These are phyloP conservation scores for Palloptera scutellata DNA, from an alignment of 2,888 invertebrate genomes.

Conservation along the genomic window DNA sequence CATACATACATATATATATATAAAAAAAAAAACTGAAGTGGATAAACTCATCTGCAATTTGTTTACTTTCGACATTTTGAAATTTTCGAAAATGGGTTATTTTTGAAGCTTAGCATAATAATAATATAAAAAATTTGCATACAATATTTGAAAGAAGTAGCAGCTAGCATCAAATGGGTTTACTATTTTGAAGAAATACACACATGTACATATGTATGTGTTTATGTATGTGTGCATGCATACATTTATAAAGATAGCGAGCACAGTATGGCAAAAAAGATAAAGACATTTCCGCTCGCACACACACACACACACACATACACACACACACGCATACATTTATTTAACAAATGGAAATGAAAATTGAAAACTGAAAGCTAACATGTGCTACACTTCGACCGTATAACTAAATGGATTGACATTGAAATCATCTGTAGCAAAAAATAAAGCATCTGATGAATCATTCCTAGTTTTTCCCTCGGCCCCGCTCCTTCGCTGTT, in stretches of 20 bases:
- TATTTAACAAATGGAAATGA: constrained; percentile 14
- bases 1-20: too few relatives aligned
- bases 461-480: too few relatives aligned
- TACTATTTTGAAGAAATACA: too few relatives aligned
- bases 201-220: too few relatives aligned
- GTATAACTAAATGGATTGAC: neutral
- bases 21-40: constrained; percentile 21
- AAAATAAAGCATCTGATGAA: too few relatives aligned
- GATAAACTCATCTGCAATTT: constrained; percentile 39
- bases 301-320: neutral
- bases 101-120: constrained; percentile 27
- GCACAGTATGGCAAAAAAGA: too few relatives aligned
- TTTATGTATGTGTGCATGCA: neutral
- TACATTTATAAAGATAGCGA: neutral
- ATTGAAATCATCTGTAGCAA: neutral
- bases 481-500: too few relatives aligned
- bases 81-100: constrained; percentile 25
- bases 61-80: constrained; percentile 30
- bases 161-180: too few relatives aligned
- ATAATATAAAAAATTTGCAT: constrained; percentile 28
- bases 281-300: neutral
- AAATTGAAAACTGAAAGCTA: constrained; percentile 23
- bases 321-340: neutral
- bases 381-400: neutral
- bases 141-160: constrained; percentile 3